Base-by-base conservation (phyloP, 1,140 invertebrate genomes). In the Hylyphantes graminicola region DNA sequence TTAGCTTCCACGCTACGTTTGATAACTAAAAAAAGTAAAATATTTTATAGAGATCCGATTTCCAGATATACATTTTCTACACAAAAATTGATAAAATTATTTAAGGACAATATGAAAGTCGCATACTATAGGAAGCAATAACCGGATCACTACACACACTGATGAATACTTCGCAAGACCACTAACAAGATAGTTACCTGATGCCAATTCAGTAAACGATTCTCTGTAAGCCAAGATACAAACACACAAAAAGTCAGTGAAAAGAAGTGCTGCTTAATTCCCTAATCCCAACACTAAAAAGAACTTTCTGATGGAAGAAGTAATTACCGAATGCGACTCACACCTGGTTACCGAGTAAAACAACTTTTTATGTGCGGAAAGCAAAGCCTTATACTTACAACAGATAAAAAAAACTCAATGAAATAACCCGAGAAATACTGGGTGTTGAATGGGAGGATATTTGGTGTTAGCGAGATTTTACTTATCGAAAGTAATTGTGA, bases 241-340 rank as follows among this genome's bases (percentile, higher is more conserved):
- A 15, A 48, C 67, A 70, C 48, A 54, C 11, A 12, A 57, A 63
- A 63, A 61, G 74, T 9, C 13, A 51, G 74, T 63, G 0, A 4
- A 21, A 11, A 54, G 54, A 63, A 76, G 59, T 61, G 53, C 61
- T 51, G 64, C 57, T 63, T 48, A 17, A 7, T 65, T 51, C 59
- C 50, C 65, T 80, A 17, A 57, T 48, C 17, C 54, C 77, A 13
- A 4, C 3, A 17, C 64, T n/a, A 19, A 12, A 5, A 50, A 77
- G 59, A 77, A 77, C 21, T 51, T 61, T 50, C 50, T 50, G 75
- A 80, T 80, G 54, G 77, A 54, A 80, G 77, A 81, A 63, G 79
- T 73, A 81, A 81, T 81, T 81, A 81, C 55, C 55, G 64, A 81
- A 81, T 73, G 79, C 63, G 79, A 81, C 73, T 70, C 73, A 59